A percentile compares a stretch with the other conserved stretches of the same genome.
Evolutionary conservation across 2,888 invertebrate species (phyloP).

Genomic region (Latheticus oryzae): DNA sequence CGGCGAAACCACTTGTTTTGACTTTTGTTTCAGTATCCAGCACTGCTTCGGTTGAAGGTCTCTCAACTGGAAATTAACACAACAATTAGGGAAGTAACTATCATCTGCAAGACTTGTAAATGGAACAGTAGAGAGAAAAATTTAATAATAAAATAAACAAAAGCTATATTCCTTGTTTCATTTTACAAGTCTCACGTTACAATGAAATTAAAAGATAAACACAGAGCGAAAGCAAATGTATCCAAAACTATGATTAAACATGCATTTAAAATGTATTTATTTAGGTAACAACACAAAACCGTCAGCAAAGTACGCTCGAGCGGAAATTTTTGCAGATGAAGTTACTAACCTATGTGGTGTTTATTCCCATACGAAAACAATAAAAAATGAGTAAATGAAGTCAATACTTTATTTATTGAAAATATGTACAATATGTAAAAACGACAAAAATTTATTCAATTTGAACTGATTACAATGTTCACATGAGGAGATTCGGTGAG

Average conservation of each 20-base stretch:
- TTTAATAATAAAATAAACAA: not conserved
- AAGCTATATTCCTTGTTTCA: slow-evolving; percentile 9
- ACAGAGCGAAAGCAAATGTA: too few species aligned
- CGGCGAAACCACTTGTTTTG: slow-evolving; percentile 31
- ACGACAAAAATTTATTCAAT: too few species aligned
- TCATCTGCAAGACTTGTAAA: slow-evolving; percentile 36
- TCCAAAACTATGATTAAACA: too few species aligned
- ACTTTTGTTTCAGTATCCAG: slow-evolving; percentile 23
- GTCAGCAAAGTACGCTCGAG: not conserved
- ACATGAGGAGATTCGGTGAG: too few species aligned
- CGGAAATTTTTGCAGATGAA: slow-evolving; percentile 20
- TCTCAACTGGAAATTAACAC: slow-evolving; percentile 36
- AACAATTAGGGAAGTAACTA: slow-evolving; percentile 26
- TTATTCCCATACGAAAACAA: too few species aligned
- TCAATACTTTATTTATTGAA: too few species aligned
- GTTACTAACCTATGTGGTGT: slow-evolving; percentile 26
- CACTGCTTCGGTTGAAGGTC: slow-evolving; percentile 6
- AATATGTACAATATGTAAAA: too few species aligned
- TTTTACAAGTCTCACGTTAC: slow-evolving; percentile 30
- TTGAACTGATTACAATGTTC: too few species aligned
- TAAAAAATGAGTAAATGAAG: too few species aligned
- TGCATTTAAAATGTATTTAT: slow-evolving; percentile 4
- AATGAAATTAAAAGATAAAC: slow-evolving; percentile 3
- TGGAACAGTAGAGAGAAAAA: slow-evolving; percentile 20
- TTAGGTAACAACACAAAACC: slow-evolving; percentile 1